A percentile compares a stretch with the other conserved stretches of the same genome.
phyloP scores from a whole-genome alignment of 2,113 vertebrate species.

The Myotis lucifugus region DNA sequence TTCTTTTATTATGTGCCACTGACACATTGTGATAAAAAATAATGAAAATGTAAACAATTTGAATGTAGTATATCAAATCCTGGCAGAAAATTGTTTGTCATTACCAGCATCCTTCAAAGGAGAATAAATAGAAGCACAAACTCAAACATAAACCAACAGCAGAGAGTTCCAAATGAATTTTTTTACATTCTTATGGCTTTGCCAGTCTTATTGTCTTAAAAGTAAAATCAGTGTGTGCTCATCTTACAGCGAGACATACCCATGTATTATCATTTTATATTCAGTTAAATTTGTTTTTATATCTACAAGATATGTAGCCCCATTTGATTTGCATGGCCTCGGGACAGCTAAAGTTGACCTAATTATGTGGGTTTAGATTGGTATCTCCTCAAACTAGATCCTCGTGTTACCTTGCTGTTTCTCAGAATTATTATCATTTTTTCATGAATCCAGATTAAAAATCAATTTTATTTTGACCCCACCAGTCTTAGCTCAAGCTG shows the following conservation, averaged over 20 bases:
- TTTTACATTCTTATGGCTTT: not conserved
- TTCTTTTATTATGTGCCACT: not conserved
- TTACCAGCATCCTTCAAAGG: not conserved
- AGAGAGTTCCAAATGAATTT: not conserved
- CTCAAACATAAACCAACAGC: not conserved
- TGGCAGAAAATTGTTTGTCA: slow-evolving; percentile 25
- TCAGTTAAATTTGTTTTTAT: not conserved
- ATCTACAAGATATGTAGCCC: not conserved
- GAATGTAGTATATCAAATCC: not conserved
- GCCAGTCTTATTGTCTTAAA: not conserved
- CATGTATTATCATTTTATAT: not conserved
- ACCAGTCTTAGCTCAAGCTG: not conserved
- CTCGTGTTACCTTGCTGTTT: not conserved
- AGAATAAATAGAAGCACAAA: slow-evolving; percentile 27
- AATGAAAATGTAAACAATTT: not conserved
- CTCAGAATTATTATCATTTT: not conserved
- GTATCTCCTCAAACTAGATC: not conserved
- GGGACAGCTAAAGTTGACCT: not conserved
- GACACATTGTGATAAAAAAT: not conserved
- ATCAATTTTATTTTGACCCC: not conserved
- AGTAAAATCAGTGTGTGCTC: not conserved
- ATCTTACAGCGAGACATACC: not conserved
- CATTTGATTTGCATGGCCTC: not conserved
- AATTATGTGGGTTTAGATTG: not conserved
- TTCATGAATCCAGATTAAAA: not conserved